phyloP scores from a whole-genome alignment of 92 coral and sea anemone genomes.

The Bergia sp. region DNA sequence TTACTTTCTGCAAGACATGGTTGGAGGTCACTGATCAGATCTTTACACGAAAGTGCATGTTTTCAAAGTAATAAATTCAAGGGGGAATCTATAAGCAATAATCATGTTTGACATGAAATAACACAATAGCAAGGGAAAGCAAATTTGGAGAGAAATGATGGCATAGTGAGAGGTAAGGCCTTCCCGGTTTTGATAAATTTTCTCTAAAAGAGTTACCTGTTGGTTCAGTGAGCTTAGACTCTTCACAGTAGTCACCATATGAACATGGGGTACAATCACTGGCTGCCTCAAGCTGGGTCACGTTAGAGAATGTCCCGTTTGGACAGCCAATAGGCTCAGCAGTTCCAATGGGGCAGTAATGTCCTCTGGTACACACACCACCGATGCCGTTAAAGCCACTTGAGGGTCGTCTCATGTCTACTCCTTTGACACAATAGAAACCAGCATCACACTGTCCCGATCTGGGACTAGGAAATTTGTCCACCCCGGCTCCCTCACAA shows the following conservation, averaged over 20 bases:
- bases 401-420: constrained; percentile 88
- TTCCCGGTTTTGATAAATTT: no score
- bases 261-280: constrained; percentile 82
- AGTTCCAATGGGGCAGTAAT: constrained; percentile 84
- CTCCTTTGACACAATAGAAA: constrained; percentile 80
- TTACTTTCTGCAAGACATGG: no score
- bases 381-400: constrained; percentile 87
- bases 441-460: constrained; percentile 91
- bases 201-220: constrained; percentile 65
- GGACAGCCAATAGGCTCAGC: constrained; percentile 91
- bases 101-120: no score
- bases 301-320: constrained; percentile 93
- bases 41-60: no score
- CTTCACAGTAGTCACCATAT: constrained; percentile 87
- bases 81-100: no score
- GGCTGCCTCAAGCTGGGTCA: constrained; percentile 70
- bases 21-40: no score
- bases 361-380: constrained; percentile 92
- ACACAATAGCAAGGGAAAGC: no score
- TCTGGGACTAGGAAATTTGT: constrained; percentile 65
- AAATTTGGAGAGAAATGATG: no score
- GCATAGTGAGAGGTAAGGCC: no score
- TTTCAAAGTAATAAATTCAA: no score
- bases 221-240: constrained; percentile 86
- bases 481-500: constrained; percentile 79